Conservation (phyloP, 2,797 vertebrate species). For the Pogonophryne albipinna region DNA sequence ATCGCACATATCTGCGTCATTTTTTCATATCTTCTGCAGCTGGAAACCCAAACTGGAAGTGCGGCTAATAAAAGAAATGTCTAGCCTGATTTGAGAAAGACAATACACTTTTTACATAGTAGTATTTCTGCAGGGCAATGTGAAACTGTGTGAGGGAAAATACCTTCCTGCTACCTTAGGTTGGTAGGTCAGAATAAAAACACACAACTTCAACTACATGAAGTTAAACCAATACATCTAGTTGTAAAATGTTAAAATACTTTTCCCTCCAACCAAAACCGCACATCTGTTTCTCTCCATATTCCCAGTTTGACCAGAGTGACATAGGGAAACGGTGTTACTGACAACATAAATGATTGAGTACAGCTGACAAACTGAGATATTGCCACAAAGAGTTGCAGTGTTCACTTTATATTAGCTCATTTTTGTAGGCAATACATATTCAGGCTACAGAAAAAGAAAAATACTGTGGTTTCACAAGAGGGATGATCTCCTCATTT, state of each 20-base stretch:
- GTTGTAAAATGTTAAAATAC: slow-evolving; percentile 13
- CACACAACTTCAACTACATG: neutral
- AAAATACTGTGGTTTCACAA: slow-evolving; percentile 13
- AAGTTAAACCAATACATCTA: slow-evolving; percentile 7
- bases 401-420: slow-evolving; percentile 52
- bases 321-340: slow-evolving; percentile 32
- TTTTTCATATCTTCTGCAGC: slow-evolving; percentile 35
- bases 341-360: slow-evolving; percentile 51
- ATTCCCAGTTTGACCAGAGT: slow-evolving; percentile 32
- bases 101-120: neutral
- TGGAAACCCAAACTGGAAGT: slow-evolving; percentile 35
- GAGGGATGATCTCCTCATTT: slow-evolving; percentile 27
- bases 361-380: slow-evolving; percentile 62
- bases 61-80: slow-evolving; percentile 3
- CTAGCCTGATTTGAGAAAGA: neutral
- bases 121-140: neutral
- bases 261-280: slow-evolving; percentile 6
- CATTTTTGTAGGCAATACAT: slow-evolving; percentile 52
- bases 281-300: slow-evolving; percentile 63
- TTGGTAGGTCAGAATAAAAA: slow-evolving; percentile 5
- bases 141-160: neutral
- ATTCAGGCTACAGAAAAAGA: slow-evolving; percentile 28
- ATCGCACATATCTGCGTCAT: slow-evolving; percentile 68
- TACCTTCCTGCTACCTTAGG: neutral
- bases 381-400: slow-evolving; percentile 39